phyloP scores from a whole-genome alignment of 2,888 invertebrate species.

The Amphimallon solstitiale region DNA sequence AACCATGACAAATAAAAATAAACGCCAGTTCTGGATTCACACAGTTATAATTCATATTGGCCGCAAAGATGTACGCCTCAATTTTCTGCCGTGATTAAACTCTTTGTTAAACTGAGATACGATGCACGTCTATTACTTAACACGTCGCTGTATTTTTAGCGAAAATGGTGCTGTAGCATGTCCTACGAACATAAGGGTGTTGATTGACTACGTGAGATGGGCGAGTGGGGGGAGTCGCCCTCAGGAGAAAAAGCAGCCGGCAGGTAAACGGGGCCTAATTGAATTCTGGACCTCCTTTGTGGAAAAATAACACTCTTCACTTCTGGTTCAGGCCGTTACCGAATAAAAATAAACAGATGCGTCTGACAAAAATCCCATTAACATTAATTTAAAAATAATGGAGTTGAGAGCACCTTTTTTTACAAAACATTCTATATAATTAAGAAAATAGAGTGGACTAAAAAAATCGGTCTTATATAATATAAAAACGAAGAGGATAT shows the following conservation, averaged over 20 bases:
- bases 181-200: slow-evolving; percentile 44
- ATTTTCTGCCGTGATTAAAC: slow-evolving; percentile 48
- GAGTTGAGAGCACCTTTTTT: slow-evolving; percentile 7
- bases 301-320: slow-evolving; percentile 35
- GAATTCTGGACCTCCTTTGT: slow-evolving; percentile 44
- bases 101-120: slow-evolving; percentile 48
- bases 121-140: slow-evolving; percentile 46
- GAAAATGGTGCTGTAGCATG: slow-evolving; percentile 52
- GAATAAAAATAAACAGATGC: slow-evolving; percentile 43
- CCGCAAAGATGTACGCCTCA: slow-evolving; percentile 46
- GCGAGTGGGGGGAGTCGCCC: slow-evolving; percentile 21
- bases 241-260: slow-evolving; percentile 38
- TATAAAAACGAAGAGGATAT: not conserved
- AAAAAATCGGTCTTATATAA: not conserved
- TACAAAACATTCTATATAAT: slow-evolving; percentile 17
- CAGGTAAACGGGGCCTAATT: slow-evolving; percentile 44
- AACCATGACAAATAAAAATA: slow-evolving; percentile 9
- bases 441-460: slow-evolving; percentile 3
- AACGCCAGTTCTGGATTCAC: not conserved
- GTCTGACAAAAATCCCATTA: slow-evolving; percentile 31
- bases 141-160: slow-evolving; percentile 45
- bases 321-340: slow-evolving; percentile 25
- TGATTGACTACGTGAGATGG: slow-evolving; percentile 39
- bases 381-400: slow-evolving; percentile 36
- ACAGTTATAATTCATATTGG: slow-evolving; percentile 29